Evolutionary conservation across 2,888 invertebrate genomes (phyloP).

Genomic region (Eristalinus aeneus): DNA sequence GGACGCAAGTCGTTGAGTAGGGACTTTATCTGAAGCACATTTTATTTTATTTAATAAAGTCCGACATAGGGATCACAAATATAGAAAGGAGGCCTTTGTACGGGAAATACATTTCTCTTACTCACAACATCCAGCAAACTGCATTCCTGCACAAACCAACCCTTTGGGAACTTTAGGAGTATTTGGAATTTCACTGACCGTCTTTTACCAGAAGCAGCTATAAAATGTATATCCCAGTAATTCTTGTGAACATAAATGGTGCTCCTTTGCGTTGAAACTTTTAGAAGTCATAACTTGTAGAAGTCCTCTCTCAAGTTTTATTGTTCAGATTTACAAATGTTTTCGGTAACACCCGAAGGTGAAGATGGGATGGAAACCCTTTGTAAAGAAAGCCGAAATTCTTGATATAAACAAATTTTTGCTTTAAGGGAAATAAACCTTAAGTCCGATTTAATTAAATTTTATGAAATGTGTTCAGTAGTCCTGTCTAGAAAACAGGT

Average conservation of each 20-base stretch:
- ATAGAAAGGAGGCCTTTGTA: neutral
- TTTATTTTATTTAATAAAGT: constrained; percentile 32
- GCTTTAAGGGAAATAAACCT: neutral
- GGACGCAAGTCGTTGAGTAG: no score
- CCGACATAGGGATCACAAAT: neutral
- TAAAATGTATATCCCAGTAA: constrained; percentile 6
- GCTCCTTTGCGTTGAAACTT: neutral
- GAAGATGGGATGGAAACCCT: neutral
- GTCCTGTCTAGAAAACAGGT: no score
- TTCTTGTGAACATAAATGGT: neutral
- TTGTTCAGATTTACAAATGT: neutral
- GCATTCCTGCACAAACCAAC: neutral
- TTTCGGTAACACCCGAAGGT: neutral
- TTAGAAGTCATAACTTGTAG: neutral
- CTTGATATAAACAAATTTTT: neutral
- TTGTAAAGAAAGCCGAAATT: no score
- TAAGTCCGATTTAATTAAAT: no score
- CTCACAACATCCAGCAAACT: neutral
- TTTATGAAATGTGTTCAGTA: no score
- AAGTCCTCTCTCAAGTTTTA: neutral
- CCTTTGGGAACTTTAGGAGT: neutral
- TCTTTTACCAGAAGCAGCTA: neutral
- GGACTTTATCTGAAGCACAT: neutral
- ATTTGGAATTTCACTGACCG: neutral
- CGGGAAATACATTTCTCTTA: no score